Evolutionary conservation across 2,797 vertebrate species (phyloP).

Genomic region (Salarias fasciatus): DNA sequence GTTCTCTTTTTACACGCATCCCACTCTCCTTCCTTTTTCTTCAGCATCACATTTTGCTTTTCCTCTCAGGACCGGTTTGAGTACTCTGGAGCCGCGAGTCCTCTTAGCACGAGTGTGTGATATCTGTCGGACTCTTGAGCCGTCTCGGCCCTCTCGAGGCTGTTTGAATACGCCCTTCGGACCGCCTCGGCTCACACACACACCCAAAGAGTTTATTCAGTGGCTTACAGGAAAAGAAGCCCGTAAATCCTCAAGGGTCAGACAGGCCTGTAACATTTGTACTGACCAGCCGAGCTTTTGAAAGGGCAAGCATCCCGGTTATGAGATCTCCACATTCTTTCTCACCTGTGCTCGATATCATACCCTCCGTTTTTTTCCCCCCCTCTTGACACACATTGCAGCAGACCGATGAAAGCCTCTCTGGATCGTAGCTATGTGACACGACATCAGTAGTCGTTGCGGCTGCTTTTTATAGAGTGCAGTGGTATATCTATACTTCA

Average conservation of each 20-base stretch:
- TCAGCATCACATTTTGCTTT: neutral
- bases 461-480: too few species aligned
- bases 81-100: conserved; percentile 58
- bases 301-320: conserved; percentile 4
- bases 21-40: neutral
- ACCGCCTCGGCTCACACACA: too few species aligned
- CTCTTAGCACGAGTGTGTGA: conserved; percentile 59
- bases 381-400: too few species aligned
- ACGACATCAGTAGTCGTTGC: too few species aligned
- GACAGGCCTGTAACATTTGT: neutral
- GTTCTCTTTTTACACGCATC: too few species aligned
- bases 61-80: conserved; percentile 7
- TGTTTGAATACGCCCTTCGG: too few species aligned
- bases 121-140: conserved; percentile 24
- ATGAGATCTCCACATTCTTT: conserved; percentile 31
- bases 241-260: conserved; percentile 35
- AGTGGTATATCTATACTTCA: too few species aligned
- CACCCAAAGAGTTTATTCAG: conserved; percentile 37
- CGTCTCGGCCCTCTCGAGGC: too few species aligned
- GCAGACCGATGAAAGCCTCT: neutral
- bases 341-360: conserved; percentile 30
- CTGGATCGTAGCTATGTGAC: too few species aligned
- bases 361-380: conserved; percentile 22
- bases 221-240: conserved; percentile 44
- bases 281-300: neutral